These are phyloP conservation scores for Drosophila orosa DNA, from an alignment of 1,140 invertebrate genomes.

Conservation along the genomic window DNA sequence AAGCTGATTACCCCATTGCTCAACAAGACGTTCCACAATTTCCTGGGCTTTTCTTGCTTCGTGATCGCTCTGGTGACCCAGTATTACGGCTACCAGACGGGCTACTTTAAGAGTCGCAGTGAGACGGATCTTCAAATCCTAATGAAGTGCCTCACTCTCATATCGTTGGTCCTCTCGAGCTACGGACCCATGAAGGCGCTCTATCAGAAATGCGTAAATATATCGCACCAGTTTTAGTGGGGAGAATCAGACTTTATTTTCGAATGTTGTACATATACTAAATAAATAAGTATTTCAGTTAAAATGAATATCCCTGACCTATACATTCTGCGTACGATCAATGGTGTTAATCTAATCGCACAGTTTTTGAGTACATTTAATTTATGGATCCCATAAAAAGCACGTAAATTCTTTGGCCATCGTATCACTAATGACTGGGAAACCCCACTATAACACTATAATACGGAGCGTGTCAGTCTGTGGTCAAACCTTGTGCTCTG, in stretches of 20 bases:
- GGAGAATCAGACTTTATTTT: slow-evolving; percentile 6
- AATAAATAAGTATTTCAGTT: slow-evolving; percentile 8
- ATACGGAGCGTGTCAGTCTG: background rate
- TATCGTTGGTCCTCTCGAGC: slow-evolving; percentile 62
- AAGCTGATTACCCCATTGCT: slow-evolving; percentile 65
- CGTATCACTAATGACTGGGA: slow-evolving; percentile 18
- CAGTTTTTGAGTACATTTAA: background rate
- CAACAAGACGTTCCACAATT: slow-evolving; percentile 76
- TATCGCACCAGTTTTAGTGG: slow-evolving; percentile 57
- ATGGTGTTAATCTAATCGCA: slow-evolving; percentile 43
- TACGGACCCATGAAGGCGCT: slow-evolving; percentile 73
- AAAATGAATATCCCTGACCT: slow-evolving; percentile 13
- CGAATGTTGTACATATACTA: slow-evolving; percentile 37
- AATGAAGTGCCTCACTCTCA: slow-evolving; percentile 70
- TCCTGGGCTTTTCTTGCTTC: slow-evolving; percentile 70
- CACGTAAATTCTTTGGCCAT: slow-evolving; percentile 1
- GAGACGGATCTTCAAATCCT: slow-evolving; percentile 58
- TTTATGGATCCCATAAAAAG: slow-evolving; percentile 23
- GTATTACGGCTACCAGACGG: slow-evolving; percentile 80
- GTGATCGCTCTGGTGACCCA: slow-evolving; percentile 73
- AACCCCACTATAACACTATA: slow-evolving; percentile 20
- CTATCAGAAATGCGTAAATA: slow-evolving; percentile 51
- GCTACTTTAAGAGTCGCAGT: slow-evolving; percentile 60
- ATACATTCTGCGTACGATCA: background rate
- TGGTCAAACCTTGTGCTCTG: background rate